Base-by-base conservation (phyloP, 1,140 invertebrate genomes). In the Heterodera schachtii region DNA sequence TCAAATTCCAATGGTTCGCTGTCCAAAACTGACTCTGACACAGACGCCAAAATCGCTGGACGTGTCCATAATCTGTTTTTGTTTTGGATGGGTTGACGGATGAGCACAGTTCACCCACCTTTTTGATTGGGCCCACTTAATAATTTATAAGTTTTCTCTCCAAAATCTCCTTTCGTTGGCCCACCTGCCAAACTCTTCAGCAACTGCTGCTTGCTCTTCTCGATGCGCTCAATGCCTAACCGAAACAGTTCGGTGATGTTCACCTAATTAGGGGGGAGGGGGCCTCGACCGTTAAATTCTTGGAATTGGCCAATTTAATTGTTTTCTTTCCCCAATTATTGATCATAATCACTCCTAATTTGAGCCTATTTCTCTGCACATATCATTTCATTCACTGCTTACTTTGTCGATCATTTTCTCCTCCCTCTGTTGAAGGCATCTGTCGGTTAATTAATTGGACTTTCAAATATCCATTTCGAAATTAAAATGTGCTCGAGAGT, bases 171-270 rank as follows among this genome's bases (percentile, higher is more conserved):
- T 13, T 60, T 16, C 64, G 43, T 31, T 43, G 9, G 8, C 73
- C 4, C 49, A 78, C 60, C 70, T 31, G 86, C 49, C n/a, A 87
- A 52, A 52, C 43, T 86, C 75, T 87, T 87, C 21, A 79, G 82
- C 21, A 83, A 43, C 41, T 86, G 84, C 57, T 13, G 60, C 66
- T 82, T 83, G 16, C 83, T 86, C 49, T 85, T 87, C 4, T 78
- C 78, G 70, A 86, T 87, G 43, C 81, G 78, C 3, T 87, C 82
- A 19, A 87, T 85, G 31, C 83, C 86, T 60, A 89, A 70, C 21
- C 76, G 66, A 49, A 86, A 88, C 78, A 86, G 76, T 79, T 86
- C 88, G 6, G 84, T 76, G 75, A 86, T 86, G 79, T 86, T 88
- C 19, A 89, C 81, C 75, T 88, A 83, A 44, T 47, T 81, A 43